A percentile compares a stretch with the other conserved stretches of the same genome.
These are phyloP conservation scores for Hylaea fasciaria DNA, from an alignment of 2,888 invertebrate genomes.

Conservation along the genomic window DNA sequence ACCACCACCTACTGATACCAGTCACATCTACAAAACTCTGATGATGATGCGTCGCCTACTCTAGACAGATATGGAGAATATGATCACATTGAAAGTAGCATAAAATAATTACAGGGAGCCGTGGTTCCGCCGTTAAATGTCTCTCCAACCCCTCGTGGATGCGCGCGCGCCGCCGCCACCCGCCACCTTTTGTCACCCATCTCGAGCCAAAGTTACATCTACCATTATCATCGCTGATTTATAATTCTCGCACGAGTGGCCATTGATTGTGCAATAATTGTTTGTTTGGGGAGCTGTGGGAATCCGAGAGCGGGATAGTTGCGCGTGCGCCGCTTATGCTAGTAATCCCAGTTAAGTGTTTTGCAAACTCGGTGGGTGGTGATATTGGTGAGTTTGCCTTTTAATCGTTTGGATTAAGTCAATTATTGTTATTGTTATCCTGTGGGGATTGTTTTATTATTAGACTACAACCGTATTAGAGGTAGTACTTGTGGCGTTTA, in stretches of 20 bases:
- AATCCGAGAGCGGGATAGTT: conserved; percentile 68
- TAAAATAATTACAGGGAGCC: neutral
- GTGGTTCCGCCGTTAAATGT: conserved; percentile 2
- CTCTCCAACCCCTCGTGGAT: conserved; percentile 13
- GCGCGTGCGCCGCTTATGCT: conserved; percentile 58
- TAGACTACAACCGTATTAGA: neutral
- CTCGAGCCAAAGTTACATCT: conserved; percentile 64
- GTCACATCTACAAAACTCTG: no score
- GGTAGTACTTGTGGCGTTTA: no score
- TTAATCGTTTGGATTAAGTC: conserved; percentile 17
- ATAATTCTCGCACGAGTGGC: conserved; percentile 73
- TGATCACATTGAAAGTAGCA: neutral
- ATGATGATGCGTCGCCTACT: no score
- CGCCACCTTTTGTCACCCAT: conserved; percentile 67
- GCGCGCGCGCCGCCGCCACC: conserved; percentile 59
- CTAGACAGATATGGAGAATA: no score
- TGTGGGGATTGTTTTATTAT: neutral
- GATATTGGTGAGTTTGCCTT: conserved; percentile 18
- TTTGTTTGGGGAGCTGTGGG: conserved; percentile 76
- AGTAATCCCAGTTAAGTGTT: conserved; percentile 51
- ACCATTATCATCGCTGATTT: conserved; percentile 68
- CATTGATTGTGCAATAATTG: conserved; percentile 80
- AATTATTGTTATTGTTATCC: neutral
- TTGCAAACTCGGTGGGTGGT: conserved; percentile 45
- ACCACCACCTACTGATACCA: no score